Evolutionary conservation across 1,140 invertebrate species (phyloP), one percentile per base, ranked within the genome.

Genomic region (Euschistus heros): DNA sequence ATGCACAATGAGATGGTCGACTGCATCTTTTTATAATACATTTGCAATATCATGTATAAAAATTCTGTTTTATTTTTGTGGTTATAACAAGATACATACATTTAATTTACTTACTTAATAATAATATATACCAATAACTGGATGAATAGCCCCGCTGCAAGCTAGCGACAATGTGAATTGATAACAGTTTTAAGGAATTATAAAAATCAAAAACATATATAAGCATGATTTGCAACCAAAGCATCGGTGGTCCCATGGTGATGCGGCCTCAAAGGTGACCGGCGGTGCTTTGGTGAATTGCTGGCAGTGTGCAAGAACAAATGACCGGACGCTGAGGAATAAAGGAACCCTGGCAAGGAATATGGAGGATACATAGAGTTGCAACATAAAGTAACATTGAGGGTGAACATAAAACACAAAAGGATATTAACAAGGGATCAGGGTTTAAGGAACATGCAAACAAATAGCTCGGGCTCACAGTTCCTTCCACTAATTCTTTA

Each of bases 231-330:
- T 57, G 54, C 54, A 57, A 57, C 54, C 54, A 57, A 57, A 57
- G 54, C 54, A 57, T 57, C 54, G 54, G 54, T 57, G 22, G 54
- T 57, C 54, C 54, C 54, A 27, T 57, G 18, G 54, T 24, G 54
- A 57, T 57, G 54, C 15, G 54, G 54, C 54, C 54, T 24, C 18
- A 57, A 24, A 15, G 24, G 54, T 15, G 24, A 57, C 54, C 54
- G 54, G 18, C 24, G 54, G 54, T 57, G 54, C 54, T 57, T 57
- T 57, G 54, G 54, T 57, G 54, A 26, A 17, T 57, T 57, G 54
- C 54, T 57, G 54, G 54, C 54, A 37, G 54, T 24, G 54, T 57
- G 54, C 54, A 57, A 57, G 54, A 57, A 57, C 54, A 57, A 57
- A 57, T 37, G 54, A 57, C 54, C 54, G 18, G 15, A 5, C 18